A percentile compares a stretch with the other conserved stretches of the same genome.
Evolutionary conservation across 2,888 invertebrate genomes (phyloP).

Genomic region (Athalia circularis): DNA sequence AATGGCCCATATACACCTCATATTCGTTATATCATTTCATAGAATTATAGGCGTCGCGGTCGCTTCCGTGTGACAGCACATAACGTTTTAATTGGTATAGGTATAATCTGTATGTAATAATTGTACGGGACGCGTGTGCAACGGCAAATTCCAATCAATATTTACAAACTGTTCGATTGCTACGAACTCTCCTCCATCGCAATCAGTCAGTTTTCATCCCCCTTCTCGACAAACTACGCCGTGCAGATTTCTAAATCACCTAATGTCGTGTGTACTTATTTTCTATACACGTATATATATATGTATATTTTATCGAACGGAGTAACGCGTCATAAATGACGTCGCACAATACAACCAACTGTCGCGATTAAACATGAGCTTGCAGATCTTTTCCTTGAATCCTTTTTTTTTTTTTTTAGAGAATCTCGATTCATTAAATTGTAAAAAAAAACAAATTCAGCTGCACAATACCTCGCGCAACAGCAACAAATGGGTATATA

Average conservation of each 20-base stretch:
- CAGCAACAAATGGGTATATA: too few species aligned
- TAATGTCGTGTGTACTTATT: neutral
- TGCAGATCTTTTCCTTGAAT: too few species aligned
- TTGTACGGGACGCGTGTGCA: conserved; percentile 3
- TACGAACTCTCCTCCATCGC: neutral
- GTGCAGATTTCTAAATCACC: neutral
- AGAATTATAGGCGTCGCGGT: neutral
- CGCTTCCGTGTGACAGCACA: conserved; percentile 16
- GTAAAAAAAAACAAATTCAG: too few species aligned
- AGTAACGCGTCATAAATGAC: too few species aligned
- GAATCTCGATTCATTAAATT: too few species aligned
- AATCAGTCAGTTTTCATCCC: conserved; percentile 4
- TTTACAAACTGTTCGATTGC: conserved; percentile 33
- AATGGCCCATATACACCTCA: neutral
- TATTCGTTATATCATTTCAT: neutral
- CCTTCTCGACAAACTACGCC: neutral
- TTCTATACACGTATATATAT: too few species aligned
- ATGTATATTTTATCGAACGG: too few species aligned
- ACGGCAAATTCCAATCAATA: conserved; percentile 35
- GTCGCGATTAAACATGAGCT: too few species aligned
- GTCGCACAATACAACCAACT: too few species aligned
- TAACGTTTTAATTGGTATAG: conserved; percentile 29
- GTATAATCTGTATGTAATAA: too few species aligned
- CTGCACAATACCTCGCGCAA: too few species aligned
- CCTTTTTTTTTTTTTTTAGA: too few species aligned